Evolutionary conservation across 30 jellyfish, hydroid and myxozoan species (phyloP).

Genomic region (Hydractinia symbiolongicarpus): DNA sequence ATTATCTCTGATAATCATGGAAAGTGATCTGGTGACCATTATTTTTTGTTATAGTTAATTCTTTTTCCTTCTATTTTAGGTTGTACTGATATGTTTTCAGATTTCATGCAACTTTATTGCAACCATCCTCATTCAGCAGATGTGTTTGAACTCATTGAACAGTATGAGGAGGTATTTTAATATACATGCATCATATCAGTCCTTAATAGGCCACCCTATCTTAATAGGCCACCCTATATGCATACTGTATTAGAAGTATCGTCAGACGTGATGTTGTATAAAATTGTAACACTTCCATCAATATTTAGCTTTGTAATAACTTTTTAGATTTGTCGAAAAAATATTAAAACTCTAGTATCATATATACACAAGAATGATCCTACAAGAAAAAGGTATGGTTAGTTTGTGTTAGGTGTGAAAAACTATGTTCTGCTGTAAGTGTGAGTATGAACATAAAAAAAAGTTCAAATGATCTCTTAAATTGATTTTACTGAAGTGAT

Average conservation of each 20-base stretch:
- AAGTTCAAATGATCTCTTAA: no score
- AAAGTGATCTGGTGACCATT: no score
- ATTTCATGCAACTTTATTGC: slow-evolving; percentile 43
- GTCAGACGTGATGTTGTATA: no score
- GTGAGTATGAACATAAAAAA: neutral
- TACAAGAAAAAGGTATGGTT: slow-evolving; percentile 50
- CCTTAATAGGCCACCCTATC: no score
- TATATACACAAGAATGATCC: slow-evolving; percentile 66
- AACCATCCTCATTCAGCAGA: slow-evolving; percentile 67
- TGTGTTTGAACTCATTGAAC: slow-evolving; percentile 64
- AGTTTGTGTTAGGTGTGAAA: neutral
- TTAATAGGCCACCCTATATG: no score
- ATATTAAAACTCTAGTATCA: slow-evolving; percentile 37
- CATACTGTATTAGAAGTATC: no score
- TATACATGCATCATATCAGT: neutral
- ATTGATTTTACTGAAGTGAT: no score
- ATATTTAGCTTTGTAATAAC: neutral
- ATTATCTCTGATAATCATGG: no score
- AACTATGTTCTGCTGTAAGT: neutral
- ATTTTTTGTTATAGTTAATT: no score
- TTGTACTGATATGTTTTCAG: slow-evolving; percentile 39
- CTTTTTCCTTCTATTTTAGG: slow-evolving; percentile 15
- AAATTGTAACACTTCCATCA: no score
- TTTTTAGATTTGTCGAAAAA: slow-evolving; percentile 52
- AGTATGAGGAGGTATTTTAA: slow-evolving; percentile 43